phyloP scores from a whole-genome alignment of 2,888 invertebrate species.

The Liopterus haemorrhoidalis region DNA sequence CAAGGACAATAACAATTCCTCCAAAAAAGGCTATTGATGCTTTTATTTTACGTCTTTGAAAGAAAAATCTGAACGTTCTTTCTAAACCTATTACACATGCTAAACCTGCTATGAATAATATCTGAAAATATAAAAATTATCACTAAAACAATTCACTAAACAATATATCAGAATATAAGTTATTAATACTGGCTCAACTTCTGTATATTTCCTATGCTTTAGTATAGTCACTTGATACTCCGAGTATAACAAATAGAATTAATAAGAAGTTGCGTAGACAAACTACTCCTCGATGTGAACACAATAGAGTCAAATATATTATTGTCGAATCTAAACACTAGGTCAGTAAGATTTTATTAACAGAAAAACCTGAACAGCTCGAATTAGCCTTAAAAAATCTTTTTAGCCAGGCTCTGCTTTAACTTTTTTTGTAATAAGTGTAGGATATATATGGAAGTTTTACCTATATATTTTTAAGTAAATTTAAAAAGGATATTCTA shows the following conservation, averaged over 20 bases:
- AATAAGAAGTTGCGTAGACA: too few species aligned
- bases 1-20: conserved; percentile 83
- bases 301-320: too few species aligned
- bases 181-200: too few species aligned
- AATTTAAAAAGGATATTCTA: background rate
- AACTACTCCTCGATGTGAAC: too few species aligned
- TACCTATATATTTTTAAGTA: conserved; percentile 2
- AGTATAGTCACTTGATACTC: too few species aligned
- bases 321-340: too few species aligned
- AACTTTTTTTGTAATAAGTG: background rate
- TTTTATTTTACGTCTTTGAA: conserved; percentile 91
- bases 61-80: conserved; percentile 94
- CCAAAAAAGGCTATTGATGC: conserved; percentile 86
- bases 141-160: conserved; percentile 1
- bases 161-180: background rate
- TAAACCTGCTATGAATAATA: conserved; percentile 90
- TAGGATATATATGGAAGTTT: background rate
- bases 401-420: background rate
- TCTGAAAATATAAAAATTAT: conserved; percentile 57
- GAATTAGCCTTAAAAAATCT: too few species aligned
- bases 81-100: conserved; percentile 95
- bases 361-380: too few species aligned
- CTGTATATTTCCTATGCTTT: too few species aligned
- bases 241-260: too few species aligned
- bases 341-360: too few species aligned